phyloP scores from a whole-genome alignment of 2,113 vertebrate species.

The Micromys minutus region DNA sequence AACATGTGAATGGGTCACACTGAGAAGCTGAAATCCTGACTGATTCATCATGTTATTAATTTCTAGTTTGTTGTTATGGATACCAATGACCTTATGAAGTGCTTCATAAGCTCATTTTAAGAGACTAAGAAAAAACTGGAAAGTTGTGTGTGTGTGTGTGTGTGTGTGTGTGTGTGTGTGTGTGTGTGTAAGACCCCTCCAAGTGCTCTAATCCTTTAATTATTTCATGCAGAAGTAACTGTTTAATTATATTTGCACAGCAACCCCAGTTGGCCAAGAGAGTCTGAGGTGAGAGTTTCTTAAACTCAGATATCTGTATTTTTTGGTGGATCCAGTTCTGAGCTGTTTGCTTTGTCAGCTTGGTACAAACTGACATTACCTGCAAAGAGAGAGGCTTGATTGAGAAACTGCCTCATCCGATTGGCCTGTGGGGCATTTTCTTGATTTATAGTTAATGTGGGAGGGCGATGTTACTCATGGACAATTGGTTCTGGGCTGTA shows the following conservation, averaged over 20 bases:
- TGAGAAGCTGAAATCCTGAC: slow-evolving; percentile 1
- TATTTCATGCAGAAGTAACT: not conserved
- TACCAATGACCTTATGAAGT: slow-evolving; percentile 16
- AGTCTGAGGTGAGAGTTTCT: slow-evolving; percentile 29
- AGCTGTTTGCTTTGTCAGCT: not conserved
- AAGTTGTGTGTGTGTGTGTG: not conserved
- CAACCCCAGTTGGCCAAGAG: not conserved
- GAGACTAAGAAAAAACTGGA: not conserved
- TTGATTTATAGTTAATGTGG: not conserved
- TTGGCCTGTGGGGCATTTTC: not conserved
- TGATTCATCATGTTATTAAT: not conserved
- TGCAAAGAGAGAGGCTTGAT: not conserved
- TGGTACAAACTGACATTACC: not conserved
- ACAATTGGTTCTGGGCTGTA: not conserved
- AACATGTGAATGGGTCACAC: not conserved
- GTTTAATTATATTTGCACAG: not conserved
- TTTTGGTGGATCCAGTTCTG: not conserved
- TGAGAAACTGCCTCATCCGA: not conserved
- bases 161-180: not conserved
- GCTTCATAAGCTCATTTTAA: not conserved
- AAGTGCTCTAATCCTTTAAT: not conserved
- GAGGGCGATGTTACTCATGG: not conserved
- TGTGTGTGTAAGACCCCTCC: not conserved
- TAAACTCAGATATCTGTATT: slow-evolving; percentile 1
- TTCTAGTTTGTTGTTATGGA: not conserved